phyloP scores from a whole-genome alignment of 2,113 vertebrate species.

The cattle (Bos taurus) region ARS-UCD2.0 NC_037335.1:80566001-80566500 shows the following conservation, averaged over 20 bases:
- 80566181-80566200: background rate
- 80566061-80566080: background rate
- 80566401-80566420: constrained; percentile 34
- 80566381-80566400: background rate
- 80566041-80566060: background rate
- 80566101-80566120: background rate
- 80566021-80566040: background rate
- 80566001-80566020: constrained; percentile 5
- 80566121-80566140: background rate
- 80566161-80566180: background rate
- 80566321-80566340: background rate
- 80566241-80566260: background rate
- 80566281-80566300: background rate
- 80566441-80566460: background rate
- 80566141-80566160: background rate
- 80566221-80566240: background rate
- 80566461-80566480: background rate
- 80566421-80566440: background rate
- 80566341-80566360: background rate
- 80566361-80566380: background rate
- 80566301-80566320: background rate
- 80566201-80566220: background rate
- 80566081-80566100: background rate
- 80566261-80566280: background rate
- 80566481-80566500: background rate